phyloP scores from a whole-genome alignment of 2,797 vertebrate species.

The Distichodus sexfasciatus region DNA sequence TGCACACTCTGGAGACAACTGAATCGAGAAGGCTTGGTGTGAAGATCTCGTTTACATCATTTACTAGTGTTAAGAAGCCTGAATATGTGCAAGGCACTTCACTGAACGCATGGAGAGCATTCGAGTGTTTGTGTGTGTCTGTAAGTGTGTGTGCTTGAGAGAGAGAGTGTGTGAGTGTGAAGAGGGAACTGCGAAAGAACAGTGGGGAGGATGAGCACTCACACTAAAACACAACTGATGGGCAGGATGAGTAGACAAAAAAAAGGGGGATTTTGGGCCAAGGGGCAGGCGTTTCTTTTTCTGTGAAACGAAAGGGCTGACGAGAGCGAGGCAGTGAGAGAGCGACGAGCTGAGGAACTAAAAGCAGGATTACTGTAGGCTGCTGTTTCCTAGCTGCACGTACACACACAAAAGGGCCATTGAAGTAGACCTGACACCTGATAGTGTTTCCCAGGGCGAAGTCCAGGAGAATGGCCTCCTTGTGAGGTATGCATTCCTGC shows the following conservation, averaged over 20 bases:
- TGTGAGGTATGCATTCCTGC: constrained; percentile 66
- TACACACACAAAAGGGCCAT: constrained; percentile 69
- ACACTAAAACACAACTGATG: not conserved
- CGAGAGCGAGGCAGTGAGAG: not conserved
- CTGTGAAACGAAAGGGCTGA: constrained; percentile 11
- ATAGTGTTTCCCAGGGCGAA: constrained; percentile 68
- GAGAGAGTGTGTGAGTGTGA: no score
- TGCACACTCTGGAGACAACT: no score
- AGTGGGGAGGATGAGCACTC: not conserved
- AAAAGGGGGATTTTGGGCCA: no score
- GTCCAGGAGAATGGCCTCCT: constrained; percentile 67
- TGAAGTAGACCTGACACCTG: constrained; percentile 71
- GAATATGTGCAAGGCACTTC: no score
- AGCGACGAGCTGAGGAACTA: not conserved
- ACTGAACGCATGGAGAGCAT: not conserved
- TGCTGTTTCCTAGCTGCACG: constrained; percentile 49
- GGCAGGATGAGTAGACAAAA: not conserved
- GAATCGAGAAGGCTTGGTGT: no score
- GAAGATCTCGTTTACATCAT: no score
- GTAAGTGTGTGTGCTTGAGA: not conserved
- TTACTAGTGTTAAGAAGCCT: no score
- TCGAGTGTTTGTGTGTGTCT: not conserved
- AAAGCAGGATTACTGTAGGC: constrained; percentile 38
- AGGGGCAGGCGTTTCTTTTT: not conserved
- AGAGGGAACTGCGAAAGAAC: not conserved